A percentile compares a stretch with the other conserved stretches of the same genome.
These are phyloP conservation scores for Oasisia sp. DNA, from an alignment of 2,888 invertebrate species.

Conservation along the genomic window DNA sequence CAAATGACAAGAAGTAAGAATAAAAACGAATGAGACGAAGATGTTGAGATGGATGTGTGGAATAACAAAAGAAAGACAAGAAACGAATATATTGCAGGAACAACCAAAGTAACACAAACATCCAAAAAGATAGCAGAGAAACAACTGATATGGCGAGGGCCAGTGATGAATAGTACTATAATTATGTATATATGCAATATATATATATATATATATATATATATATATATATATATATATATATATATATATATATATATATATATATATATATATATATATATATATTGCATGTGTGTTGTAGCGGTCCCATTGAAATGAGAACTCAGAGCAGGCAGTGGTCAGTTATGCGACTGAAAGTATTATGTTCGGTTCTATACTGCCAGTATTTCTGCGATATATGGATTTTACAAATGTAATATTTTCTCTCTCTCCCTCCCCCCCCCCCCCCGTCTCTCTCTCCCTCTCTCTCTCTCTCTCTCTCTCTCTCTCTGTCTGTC, in stretches of 20 bases:
- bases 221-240: background rate
- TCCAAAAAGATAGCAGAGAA: too few relatives aligned
- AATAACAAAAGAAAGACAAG: too few relatives aligned
- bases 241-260: background rate
- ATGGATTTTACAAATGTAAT: background rate
- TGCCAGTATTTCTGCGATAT: background rate
- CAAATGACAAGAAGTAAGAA: too few relatives aligned
- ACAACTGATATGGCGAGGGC: too few relatives aligned
- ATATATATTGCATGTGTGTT: background rate
- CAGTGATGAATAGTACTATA: too few relatives aligned
- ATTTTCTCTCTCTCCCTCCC: background rate
- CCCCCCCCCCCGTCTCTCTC: background rate
- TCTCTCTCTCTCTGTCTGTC: background rate
- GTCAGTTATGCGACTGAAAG: background rate
- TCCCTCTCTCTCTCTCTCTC: conserved; percentile 19
- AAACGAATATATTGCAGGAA: too few relatives aligned
- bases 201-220: background rate
- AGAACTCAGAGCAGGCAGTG: too few relatives aligned
- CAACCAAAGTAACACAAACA: too few relatives aligned
- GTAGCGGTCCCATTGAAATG: too few relatives aligned
- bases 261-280: background rate
- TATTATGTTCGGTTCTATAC: background rate
- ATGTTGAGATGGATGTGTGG: too few relatives aligned
- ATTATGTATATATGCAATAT: too few relatives aligned
- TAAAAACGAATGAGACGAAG: too few relatives aligned